Evolutionary conservation across 2,113 vertebrate species (phyloP).

Genomic region (Anoura caudifer): DNA sequence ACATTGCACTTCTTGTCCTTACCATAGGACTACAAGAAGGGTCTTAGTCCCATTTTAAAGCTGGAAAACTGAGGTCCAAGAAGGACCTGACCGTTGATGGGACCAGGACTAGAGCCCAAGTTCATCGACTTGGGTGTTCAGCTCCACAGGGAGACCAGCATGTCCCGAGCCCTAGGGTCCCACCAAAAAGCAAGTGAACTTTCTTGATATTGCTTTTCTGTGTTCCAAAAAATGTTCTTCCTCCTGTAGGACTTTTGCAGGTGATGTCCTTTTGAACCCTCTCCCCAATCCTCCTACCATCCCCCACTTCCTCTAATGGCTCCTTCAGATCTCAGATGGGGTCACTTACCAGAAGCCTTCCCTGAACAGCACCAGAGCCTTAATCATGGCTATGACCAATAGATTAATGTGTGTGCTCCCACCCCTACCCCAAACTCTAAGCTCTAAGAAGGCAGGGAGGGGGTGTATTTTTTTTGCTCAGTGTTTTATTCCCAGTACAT

Average conservation of each 20-base stretch:
- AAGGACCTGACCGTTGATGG: not conserved
- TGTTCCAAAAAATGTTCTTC: not conserved
- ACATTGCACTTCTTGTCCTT: not conserved
- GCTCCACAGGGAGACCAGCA: accelerated
- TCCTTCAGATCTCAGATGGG: not conserved
- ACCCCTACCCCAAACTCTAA: accelerated
- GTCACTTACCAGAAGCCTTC: not conserved
- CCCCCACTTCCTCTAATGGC: not conserved
- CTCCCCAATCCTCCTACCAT: accelerated
- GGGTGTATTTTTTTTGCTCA: not conserved
- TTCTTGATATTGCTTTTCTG: not conserved
- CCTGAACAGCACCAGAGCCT: accelerated
- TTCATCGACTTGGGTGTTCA: not conserved
- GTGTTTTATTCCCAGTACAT: not conserved
- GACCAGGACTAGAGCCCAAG: not conserved
- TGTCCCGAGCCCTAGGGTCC: not conserved
- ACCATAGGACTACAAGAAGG: not conserved
- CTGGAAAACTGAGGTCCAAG: not conserved
- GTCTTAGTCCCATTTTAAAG: not conserved
- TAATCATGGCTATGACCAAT: not conserved
- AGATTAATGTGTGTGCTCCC: not conserved
- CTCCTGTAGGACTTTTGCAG: not conserved
- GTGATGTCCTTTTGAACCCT: not conserved
- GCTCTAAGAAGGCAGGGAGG: not conserved
- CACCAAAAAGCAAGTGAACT: not conserved